phyloP scores from a whole-genome alignment of 2,113 vertebrate genomes.

The Myrmecophaga tridactyla region DNA sequence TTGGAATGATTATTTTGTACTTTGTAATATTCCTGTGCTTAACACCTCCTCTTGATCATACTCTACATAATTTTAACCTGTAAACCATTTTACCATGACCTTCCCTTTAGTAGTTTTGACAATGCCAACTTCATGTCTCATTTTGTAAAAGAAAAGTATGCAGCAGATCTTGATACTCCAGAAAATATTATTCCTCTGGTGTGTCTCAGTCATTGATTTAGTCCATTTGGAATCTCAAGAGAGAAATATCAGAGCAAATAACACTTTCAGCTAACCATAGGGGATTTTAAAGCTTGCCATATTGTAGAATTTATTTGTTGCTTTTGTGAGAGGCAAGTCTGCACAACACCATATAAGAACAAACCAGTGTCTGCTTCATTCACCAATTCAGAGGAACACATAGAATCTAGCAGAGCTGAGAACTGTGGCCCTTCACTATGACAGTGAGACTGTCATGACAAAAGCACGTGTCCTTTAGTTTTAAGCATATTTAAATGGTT shows the following conservation, averaged over 20 bases:
- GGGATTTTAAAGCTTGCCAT: background rate
- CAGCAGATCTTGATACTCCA: background rate
- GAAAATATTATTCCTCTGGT: background rate
- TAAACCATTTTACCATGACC: too few species aligned
- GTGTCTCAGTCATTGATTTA: background rate
- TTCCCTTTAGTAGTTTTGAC: too few species aligned
- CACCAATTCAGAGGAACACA: background rate
- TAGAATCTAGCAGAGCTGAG: background rate
- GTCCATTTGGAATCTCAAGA: background rate
- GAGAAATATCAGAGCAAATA: background rate
- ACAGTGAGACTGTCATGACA: background rate
- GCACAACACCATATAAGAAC: background rate
- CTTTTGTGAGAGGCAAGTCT: conserved; percentile 14
- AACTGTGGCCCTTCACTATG: background rate
- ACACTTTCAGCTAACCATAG: background rate
- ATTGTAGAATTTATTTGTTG: background rate
- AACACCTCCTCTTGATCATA: too few species aligned
- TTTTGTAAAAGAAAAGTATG: background rate
- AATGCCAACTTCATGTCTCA: too few species aligned
- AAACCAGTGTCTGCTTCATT: background rate
- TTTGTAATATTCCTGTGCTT: too few species aligned
- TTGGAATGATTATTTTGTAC: too few species aligned
- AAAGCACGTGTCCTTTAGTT: background rate
- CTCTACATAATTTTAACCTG: too few species aligned
- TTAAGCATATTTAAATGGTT: background rate